phyloP scores from a whole-genome alignment of 1,140 invertebrate species.

The Temnothorax longispinosus region DNA sequence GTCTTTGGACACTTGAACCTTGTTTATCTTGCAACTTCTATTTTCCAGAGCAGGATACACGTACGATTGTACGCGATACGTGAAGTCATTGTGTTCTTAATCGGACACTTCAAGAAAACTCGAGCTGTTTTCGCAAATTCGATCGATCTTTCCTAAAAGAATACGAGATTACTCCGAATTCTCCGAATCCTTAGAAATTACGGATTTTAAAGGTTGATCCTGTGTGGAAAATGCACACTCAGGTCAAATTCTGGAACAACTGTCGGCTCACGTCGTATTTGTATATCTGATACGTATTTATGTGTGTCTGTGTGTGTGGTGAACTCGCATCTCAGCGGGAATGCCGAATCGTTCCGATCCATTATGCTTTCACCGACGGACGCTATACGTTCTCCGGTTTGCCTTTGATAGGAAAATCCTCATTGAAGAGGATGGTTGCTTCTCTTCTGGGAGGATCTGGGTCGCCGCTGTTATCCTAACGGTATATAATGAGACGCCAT shows the following conservation, averaged over 20 bases:
- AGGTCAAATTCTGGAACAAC: neutral
- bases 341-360: neutral
- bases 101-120: neutral
- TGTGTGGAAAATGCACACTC: neutral
- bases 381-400: slow-evolving; percentile 1
- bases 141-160: neutral
- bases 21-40: neutral
- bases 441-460: slow-evolving; percentile 63
- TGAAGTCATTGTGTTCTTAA: neutral
- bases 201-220: neutral
- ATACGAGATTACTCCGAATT: neutral
- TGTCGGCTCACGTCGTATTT: neutral
- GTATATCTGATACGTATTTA: neutral
- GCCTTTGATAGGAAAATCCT: slow-evolving; percentile 39
- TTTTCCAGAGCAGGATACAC: neutral
- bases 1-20: neutral
- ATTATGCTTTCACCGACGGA: slow-evolving; percentile 61
- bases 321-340: neutral
- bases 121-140: neutral
- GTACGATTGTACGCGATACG: neutral
- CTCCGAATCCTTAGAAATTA: neutral
- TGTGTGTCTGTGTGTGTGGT: neutral
- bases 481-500: slow-evolving; percentile 60
- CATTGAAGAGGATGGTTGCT: slow-evolving; percentile 36
- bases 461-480: slow-evolving; percentile 70